Evolutionary conservation across 2,113 vertebrate species (phyloP), one percentile per base, ranked within the genome.

Genomic region (Lepidothrix coronata): DNA sequence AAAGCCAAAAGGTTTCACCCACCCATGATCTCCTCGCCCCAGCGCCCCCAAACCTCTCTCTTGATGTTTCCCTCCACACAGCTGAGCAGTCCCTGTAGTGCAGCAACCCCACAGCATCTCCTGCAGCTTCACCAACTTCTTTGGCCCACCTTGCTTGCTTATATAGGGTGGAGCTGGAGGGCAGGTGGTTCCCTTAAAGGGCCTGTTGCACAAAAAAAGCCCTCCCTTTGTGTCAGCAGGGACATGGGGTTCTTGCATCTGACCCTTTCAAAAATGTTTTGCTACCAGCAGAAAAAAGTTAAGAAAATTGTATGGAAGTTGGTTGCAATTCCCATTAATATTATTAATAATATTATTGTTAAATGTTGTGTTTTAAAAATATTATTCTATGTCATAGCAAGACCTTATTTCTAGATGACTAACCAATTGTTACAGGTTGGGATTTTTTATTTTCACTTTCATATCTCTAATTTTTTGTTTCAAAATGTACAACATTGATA

Each of bases 61-160:
- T 74, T 33, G 30, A 39, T 39, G 14, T 57, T 2, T 44, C 15
- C 2, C 39, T 66, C 17, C 37, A 28, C 3, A 7, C 5, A 84
- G 73, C 43, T 51, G 31, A 58, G 14, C 14, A 33, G 8, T 3
- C 22, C 22, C 51, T 0, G 0, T 21, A 28, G 5, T 5, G 1
- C 24, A 84, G 20, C 15, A 89, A 5, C 7, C 7, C 19, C 21
- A 14, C 35, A 49, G 2, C 1, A 30, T 0, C 18, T 35, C 66
- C 78, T 24, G 1, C 19, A 92, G 14, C 2, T 5, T 1, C 31
- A 68, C 2, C 21, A 54, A 0, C 8, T 2, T 0, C 3, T 12
- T 21, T 8, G 0, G 7, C 1, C 11, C 65, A 41, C 61, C 35
- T 78, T 68, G 8, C 25, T 46, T 27, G 4, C 6, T 91, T 91